phyloP scores from a whole-genome alignment of 2,888 invertebrate genomes.

The Diplazon laetatorius region DNA sequence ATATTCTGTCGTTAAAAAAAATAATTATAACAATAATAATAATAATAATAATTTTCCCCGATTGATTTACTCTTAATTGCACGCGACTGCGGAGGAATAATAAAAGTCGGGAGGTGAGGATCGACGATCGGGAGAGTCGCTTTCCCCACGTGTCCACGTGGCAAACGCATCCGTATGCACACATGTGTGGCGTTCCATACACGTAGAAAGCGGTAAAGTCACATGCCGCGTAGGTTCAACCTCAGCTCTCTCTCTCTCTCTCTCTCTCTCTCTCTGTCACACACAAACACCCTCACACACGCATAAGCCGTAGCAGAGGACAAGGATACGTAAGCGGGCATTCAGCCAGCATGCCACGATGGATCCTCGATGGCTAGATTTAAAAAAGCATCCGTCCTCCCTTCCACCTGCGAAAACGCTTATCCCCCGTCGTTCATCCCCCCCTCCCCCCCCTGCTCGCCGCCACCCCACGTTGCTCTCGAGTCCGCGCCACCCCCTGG shows the following conservation, averaged over 20 bases:
- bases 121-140: slow-evolving; percentile 26
- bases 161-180: neutral
- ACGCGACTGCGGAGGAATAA: slow-evolving; percentile 13
- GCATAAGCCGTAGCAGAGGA: slow-evolving; percentile 1
- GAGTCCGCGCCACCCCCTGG: slow-evolving; percentile 63
- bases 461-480: slow-evolving; percentile 55
- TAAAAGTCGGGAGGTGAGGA: slow-evolving; percentile 3
- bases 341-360: slow-evolving; percentile 75
- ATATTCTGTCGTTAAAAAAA: neutral
- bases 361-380: slow-evolving; percentile 77
- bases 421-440: slow-evolving; percentile 44
- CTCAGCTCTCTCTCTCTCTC: too few relatives aligned
- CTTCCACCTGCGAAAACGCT: slow-evolving; percentile 41
- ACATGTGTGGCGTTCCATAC: neutral
- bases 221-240: neutral
- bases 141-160: slow-evolving; percentile 22
- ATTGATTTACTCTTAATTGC: slow-evolving; percentile 39
- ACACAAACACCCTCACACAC: neutral
- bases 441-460: slow-evolving; percentile 48
- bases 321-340: slow-evolving; percentile 65
- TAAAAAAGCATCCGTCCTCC: slow-evolving; percentile 69
- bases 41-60: slow-evolving; percentile 15
- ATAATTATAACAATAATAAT: too few relatives aligned
- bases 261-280: too few relatives aligned
- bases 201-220: neutral